A percentile compares a stretch with the other conserved stretches of the same genome.
phyloP scores from a whole-genome alignment of 1,140 invertebrate species.

The Epicauta chinensis region DNA sequence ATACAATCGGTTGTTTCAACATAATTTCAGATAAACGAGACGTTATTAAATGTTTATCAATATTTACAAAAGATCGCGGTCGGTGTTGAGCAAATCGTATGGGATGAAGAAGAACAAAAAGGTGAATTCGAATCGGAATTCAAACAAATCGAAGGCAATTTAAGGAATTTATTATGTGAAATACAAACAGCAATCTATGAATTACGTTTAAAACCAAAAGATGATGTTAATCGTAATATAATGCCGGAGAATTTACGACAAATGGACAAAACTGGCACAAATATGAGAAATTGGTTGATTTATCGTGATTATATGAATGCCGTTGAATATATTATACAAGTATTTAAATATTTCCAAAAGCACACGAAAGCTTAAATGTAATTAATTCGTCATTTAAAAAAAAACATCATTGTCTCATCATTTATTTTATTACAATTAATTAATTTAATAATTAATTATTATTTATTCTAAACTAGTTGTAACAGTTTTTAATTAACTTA shows the following conservation, averaged over 20 bases:
- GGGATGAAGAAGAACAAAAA: constrained; percentile 51
- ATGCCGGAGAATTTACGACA: constrained; percentile 48
- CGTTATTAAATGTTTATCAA: constrained; percentile 51
- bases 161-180: constrained; percentile 51
- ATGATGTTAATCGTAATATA: constrained; percentile 49
- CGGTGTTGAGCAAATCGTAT: constrained; percentile 59
- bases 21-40: constrained; percentile 48
- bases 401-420: not conserved
- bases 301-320: constrained; percentile 60
- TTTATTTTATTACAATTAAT: not conserved
- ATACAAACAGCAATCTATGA: constrained; percentile 53
- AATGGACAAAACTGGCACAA: constrained; percentile 43
- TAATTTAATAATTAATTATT: not conserved
- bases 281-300: constrained; percentile 59
- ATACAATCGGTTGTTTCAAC: constrained; percentile 2
- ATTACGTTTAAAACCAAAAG: constrained; percentile 43
- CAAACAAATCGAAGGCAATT: constrained; percentile 49
- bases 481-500: no score
- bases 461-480: constrained; percentile 2
- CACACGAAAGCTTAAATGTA: constrained; percentile 3
- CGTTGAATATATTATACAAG: constrained; percentile 52
- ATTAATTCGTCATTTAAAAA: not conserved
- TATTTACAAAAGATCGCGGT: constrained; percentile 60
- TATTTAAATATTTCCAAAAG: constrained; percentile 41
- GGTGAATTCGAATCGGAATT: constrained; percentile 50